Percentiles rank a stretch among this genome's conserved stretches.
phyloP scores from a whole-genome alignment of 2,797 vertebrate genomes.

The Aratinga solstitialis region DNA sequence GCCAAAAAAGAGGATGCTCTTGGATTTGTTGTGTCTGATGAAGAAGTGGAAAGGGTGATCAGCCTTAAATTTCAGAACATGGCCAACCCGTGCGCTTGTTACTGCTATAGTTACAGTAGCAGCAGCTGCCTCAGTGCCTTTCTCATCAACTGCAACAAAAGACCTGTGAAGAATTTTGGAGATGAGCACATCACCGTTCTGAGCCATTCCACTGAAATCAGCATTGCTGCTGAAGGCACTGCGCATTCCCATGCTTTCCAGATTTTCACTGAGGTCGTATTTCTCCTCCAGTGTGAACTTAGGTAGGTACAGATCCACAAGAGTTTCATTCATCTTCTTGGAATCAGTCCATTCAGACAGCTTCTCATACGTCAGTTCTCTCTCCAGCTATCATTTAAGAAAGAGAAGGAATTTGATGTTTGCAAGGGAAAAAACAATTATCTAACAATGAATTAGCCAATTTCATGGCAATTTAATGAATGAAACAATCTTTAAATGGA shows the following conservation, averaged over 20 bases:
- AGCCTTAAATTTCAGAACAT: conserved; percentile 33
- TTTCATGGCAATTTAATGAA: neutral
- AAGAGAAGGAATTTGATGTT: neutral
- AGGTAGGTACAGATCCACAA: conserved; percentile 39
- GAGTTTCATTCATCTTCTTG: neutral
- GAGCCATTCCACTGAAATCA: conserved; percentile 30
- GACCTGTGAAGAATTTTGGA: conserved; percentile 86
- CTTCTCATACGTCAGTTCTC: conserved; percentile 27
- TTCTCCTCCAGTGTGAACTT: conserved; percentile 22
- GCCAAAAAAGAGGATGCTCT: conserved; percentile 71
- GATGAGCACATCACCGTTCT: conserved; percentile 65
- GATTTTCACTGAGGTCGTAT: neutral
- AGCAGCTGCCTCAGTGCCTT: conserved; percentile 87
- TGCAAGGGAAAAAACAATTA: neutral
- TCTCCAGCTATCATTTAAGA: conserved; percentile 14
- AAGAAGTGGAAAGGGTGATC: conserved; percentile 77
- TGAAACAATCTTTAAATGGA: neutral
- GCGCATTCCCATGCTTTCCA: neutral
- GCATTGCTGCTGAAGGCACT: neutral
- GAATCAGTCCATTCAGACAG: conserved; percentile 9
- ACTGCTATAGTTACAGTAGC: conserved; percentile 7
- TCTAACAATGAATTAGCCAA: neutral
- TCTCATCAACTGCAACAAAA: conserved; percentile 88
- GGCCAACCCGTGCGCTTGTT: accelerated
- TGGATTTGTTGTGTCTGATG: conserved; percentile 71